Evolutionary conservation across 92 coral and sea anemone genomes (phyloP).

Genomic region (Nematostella vectensis): DNA sequence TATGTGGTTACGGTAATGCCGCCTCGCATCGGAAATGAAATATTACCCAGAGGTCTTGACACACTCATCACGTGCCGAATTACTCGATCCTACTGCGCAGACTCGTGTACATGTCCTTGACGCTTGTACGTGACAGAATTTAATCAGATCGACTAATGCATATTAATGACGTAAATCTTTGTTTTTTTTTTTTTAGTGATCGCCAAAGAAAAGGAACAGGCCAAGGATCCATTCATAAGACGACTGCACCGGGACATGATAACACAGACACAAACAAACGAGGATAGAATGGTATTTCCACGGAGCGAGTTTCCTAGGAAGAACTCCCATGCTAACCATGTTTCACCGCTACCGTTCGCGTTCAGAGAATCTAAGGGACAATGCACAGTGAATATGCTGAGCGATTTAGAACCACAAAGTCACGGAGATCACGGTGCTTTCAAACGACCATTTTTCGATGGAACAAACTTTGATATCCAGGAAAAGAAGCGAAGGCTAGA

Average conservation of each 20-base stretch:
- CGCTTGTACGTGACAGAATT: conserved; percentile 3
- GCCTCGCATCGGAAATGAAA: too few relatives aligned
- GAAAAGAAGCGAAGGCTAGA: conserved; percentile 17
- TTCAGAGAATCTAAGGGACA: background rate
- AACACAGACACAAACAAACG: background rate
- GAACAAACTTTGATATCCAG: background rate
- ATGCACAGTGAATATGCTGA: background rate
- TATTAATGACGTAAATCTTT: conserved; percentile 1
- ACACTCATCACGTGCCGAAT: too few relatives aligned
- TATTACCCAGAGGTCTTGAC: too few relatives aligned
- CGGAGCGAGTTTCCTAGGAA: conserved; percentile 16
- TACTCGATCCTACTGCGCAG: too few relatives aligned
- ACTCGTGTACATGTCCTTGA: too few relatives aligned
- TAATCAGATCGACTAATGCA: background rate
- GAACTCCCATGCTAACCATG: conserved; percentile 10
- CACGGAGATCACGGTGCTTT: background rate
- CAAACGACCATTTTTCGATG: conserved; percentile 15
- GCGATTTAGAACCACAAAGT: background rate
- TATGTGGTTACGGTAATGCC: too few relatives aligned
- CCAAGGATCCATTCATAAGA: background rate
- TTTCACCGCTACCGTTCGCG: conserved; percentile 6
- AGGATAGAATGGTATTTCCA: conserved; percentile 20
- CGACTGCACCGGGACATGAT: background rate
- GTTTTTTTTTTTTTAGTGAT: background rate
- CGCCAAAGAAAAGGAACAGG: background rate